phyloP scores from a whole-genome alignment of 2,113 vertebrate genomes.

The Elachura formosa region DNA sequence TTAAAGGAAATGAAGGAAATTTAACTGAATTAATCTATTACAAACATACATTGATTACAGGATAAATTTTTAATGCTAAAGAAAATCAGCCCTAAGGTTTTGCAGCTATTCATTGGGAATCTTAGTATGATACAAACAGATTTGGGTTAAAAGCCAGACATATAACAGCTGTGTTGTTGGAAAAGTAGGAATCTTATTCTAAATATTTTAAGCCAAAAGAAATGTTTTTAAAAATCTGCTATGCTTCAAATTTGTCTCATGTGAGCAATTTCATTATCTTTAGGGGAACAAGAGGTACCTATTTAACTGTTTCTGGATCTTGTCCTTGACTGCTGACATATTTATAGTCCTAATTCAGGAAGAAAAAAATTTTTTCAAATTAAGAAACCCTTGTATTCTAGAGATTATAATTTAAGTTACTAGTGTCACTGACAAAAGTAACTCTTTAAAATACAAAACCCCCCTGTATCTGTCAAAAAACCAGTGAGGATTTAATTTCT shows the following conservation, averaged over 20 bases:
- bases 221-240: not conserved
- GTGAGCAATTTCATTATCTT: not conserved
- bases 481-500: not conserved
- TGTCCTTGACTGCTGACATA: not conserved
- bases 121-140: not conserved
- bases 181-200: not conserved
- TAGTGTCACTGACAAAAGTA: not conserved
- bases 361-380: not conserved
- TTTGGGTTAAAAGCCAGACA: conserved; percentile 30
- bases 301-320: not conserved
- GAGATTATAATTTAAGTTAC: not conserved
- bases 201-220: conserved; percentile 39
- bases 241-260: not conserved
- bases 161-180: conserved; percentile 28
- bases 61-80: not conserved
- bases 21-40: not conserved
- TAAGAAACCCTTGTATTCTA: not conserved
- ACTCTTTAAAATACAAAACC: not conserved
- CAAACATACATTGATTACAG: not conserved
- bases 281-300: not conserved
- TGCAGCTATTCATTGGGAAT: not conserved
- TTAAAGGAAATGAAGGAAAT: not conserved
- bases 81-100: not conserved
- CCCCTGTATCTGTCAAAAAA: not conserved
- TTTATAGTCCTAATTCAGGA: not conserved